A percentile compares a stretch with the other conserved stretches of the same genome.
These are phyloP conservation scores for Balaeniceps rex DNA, from an alignment of 2,113 vertebrate species.

Conservation along the genomic window DNA sequence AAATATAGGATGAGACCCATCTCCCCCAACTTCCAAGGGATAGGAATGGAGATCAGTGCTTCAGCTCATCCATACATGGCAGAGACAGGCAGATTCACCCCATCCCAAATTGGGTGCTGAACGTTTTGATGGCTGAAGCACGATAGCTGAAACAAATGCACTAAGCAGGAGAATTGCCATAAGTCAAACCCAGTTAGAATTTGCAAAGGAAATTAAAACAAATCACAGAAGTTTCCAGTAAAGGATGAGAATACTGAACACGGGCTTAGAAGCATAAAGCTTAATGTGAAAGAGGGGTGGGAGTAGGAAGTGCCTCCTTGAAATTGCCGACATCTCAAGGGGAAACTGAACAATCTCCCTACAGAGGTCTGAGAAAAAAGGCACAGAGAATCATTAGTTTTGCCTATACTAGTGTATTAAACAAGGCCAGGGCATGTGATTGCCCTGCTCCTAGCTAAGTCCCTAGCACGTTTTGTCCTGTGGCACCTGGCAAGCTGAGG, in stretches of 20 bases:
- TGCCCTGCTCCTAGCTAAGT: background rate
- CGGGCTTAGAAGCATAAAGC: background rate
- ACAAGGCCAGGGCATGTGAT: background rate
- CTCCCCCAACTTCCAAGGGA: background rate
- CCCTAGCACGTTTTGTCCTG: background rate
- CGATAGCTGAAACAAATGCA: background rate
- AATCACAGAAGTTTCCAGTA: slow-evolving; percentile 13
- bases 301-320: background rate
- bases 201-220: slow-evolving; percentile 59
- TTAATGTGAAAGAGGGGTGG: background rate
- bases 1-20: background rate
- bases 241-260: background rate
- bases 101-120: background rate
- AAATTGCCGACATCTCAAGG: background rate
- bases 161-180: background rate
- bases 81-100: background rate
- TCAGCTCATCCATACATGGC: background rate
- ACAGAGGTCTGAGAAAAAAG: background rate
- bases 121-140: background rate
- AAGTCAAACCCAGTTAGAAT: slow-evolving; percentile 10
- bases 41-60: background rate
- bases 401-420: background rate
- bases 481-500: background rate
- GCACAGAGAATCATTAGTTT: background rate
- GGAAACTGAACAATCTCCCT: background rate